These are phyloP conservation scores for Cotesia typhae DNA, from an alignment of 1,140 invertebrate genomes.

Conservation along the genomic window DNA sequence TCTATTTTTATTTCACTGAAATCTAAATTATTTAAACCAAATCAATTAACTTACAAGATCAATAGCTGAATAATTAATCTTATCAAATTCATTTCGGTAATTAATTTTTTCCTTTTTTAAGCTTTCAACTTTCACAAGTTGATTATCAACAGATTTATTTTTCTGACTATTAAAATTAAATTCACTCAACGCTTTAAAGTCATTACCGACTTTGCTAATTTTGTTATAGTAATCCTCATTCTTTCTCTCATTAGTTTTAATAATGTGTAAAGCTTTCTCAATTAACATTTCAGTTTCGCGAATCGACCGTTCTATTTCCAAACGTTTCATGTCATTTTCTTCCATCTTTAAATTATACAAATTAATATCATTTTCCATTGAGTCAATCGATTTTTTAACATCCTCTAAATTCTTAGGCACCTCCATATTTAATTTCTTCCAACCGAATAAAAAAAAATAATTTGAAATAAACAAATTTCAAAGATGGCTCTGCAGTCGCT, in stretches of 20 bases:
- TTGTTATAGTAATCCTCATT: slow-evolving; percentile 16
- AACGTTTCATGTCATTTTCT: slow-evolving; percentile 29
- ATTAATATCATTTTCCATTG: slow-evolving; percentile 20
- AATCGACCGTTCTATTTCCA: slow-evolving; percentile 37
- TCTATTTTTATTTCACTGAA: too few species aligned
- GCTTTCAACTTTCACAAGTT: slow-evolving; percentile 22
- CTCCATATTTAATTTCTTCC: too few species aligned
- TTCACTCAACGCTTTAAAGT: slow-evolving; percentile 25
- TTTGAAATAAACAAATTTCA: too few species aligned
- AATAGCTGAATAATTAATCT: neutral
- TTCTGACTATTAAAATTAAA: slow-evolving; percentile 12
- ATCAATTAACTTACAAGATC: neutral
- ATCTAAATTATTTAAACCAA: neutral
- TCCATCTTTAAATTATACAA: slow-evolving; percentile 29
- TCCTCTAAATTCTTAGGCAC: neutral
- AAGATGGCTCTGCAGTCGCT: too few species aligned
- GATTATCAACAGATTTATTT: slow-evolving; percentile 24
- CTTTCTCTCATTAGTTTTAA: slow-evolving; percentile 33
- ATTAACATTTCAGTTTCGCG: slow-evolving; percentile 33
- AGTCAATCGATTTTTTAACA: neutral
- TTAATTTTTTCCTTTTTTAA: slow-evolving; percentile 33
- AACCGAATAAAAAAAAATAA: too few species aligned
- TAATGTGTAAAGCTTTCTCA: slow-evolving; percentile 27
- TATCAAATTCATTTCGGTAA: slow-evolving; percentile 34
- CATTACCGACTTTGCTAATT: slow-evolving; percentile 28